Conservation (phyloP, 2,888 invertebrate species). For the Tiphia femorata region DNA sequence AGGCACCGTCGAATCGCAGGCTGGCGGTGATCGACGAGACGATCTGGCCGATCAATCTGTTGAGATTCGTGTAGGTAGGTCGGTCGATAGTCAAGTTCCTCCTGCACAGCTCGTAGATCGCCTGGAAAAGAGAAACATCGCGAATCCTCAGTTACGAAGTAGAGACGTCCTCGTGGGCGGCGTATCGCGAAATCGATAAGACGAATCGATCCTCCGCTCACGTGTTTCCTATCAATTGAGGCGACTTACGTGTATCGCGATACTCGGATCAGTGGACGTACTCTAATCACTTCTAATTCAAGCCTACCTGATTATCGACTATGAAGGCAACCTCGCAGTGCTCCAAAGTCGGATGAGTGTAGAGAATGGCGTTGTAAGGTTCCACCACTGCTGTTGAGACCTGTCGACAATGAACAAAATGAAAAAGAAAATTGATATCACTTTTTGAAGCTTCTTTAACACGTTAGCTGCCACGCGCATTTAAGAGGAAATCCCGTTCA, state of each 20-base stretch:
- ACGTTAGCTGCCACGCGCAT: too few species aligned
- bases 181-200: too few species aligned
- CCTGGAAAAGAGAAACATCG: too few species aligned
- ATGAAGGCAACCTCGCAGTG: slow-evolving; percentile 65
- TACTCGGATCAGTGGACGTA: too few species aligned
- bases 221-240: too few species aligned
- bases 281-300: too few species aligned
- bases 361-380: slow-evolving; percentile 64
- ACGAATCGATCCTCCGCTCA: too few species aligned
- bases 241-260: too few species aligned
- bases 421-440: background rate
- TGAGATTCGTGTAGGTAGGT: slow-evolving; percentile 79
- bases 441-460: background rate
- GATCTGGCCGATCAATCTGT: slow-evolving; percentile 80
- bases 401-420: too few species aligned
- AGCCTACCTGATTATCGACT: slow-evolving; percentile 62
- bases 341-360: slow-evolving; percentile 63
- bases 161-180: too few species aligned
- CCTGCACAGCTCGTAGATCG: slow-evolving; percentile 69
- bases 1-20: slow-evolving; percentile 87
- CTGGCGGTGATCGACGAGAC: slow-evolving; percentile 92
- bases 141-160: too few species aligned
- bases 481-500: too few species aligned
- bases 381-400: slow-evolving; percentile 66
- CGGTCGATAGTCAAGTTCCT: slow-evolving; percentile 73